phyloP scores from a whole-genome alignment of 2,888 invertebrate genomes.

The Calameuta idolon region DNA sequence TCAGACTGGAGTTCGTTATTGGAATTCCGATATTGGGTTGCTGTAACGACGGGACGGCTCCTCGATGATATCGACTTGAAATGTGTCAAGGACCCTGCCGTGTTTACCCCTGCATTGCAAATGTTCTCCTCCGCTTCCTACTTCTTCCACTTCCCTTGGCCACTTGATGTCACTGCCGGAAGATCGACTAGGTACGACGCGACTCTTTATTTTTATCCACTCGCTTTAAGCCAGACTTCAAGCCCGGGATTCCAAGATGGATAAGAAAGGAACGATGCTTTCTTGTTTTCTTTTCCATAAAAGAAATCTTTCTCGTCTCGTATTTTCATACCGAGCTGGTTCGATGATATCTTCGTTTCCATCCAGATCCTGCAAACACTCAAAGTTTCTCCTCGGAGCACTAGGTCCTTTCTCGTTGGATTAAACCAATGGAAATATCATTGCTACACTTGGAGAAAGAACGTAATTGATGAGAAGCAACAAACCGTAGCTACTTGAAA shows the following conservation, averaged over 20 bases:
- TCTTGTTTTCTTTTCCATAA: background rate
- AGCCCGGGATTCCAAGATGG: background rate
- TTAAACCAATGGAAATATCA: background rate
- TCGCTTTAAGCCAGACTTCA: background rate
- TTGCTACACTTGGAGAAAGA: background rate
- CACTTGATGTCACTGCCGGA: background rate
- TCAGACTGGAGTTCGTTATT: background rate
- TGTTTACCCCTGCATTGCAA: background rate
- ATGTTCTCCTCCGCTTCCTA: background rate
- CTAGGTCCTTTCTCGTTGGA: background rate
- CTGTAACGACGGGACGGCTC: background rate
- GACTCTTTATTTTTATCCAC: background rate
- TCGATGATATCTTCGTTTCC: background rate
- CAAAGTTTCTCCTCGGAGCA: background rate
- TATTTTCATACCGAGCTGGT: background rate
- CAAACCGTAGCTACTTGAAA: slow-evolving; percentile 16
- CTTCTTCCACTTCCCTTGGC: background rate
- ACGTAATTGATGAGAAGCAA: slow-evolving; percentile 20
- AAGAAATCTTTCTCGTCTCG: background rate
- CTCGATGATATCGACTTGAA: background rate
- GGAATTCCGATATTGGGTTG: background rate
- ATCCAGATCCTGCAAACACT: background rate
- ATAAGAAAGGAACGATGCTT: background rate
- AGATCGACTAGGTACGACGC: background rate
- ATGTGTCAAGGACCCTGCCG: background rate